phyloP scores from a whole-genome alignment of 2,113 vertebrate species.

The Bettongia penicillata region DNA sequence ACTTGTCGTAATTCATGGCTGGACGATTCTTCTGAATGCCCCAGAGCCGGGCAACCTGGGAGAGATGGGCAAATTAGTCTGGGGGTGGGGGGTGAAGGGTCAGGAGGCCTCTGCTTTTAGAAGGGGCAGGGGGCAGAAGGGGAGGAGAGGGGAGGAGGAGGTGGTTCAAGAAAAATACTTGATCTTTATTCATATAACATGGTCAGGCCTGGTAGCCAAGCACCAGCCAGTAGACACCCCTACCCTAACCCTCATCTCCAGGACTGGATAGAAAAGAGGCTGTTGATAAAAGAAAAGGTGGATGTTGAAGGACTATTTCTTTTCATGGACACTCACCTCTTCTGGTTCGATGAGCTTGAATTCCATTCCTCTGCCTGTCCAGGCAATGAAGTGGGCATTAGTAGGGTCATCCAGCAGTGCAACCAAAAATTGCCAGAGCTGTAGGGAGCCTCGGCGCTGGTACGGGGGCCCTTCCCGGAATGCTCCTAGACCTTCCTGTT shows the following conservation, averaged over 20 bases:
- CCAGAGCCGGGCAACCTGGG: conserved; percentile 97
- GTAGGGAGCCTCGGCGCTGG: conserved; percentile 95
- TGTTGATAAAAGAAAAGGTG: not conserved
- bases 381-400: conserved; percentile 97
- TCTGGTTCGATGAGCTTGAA: conserved; percentile 99
- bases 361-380: conserved; percentile 99
- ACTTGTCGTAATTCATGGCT: conserved; percentile 99
- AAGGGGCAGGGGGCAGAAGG: not conserved
- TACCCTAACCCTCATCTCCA: not conserved
- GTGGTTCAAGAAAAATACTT: not conserved
- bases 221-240: not conserved
- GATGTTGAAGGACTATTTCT: not conserved
- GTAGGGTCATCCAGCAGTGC: conserved; percentile 94
- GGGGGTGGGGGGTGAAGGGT: not conserved
- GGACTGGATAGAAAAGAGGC: not conserved
- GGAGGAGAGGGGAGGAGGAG: not conserved
- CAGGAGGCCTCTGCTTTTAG: not conserved
- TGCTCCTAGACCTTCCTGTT: conserved; percentile 89
- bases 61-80: not conserved
- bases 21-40: conserved; percentile 99
- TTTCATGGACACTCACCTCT: conserved; percentile 87
- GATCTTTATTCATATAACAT: not conserved
- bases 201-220: not conserved
- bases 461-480: conserved; percentile 94
- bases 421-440: conserved; percentile 99